phyloP scores from a whole-genome alignment of 2,797 vertebrate species.

The Acanthopagrus latus region DNA sequence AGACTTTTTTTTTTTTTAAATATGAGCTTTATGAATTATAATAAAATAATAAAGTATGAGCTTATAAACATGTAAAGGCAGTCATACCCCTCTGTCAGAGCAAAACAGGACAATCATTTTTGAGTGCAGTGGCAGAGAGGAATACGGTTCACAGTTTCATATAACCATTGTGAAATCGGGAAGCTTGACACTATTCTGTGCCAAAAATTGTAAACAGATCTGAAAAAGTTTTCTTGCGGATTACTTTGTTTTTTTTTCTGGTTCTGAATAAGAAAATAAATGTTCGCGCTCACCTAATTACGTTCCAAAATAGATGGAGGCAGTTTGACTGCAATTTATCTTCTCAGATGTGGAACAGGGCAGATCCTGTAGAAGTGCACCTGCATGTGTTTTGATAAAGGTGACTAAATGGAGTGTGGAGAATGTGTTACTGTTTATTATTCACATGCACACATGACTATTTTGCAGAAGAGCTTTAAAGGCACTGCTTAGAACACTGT shows the following conservation, averaged over 20 bases:
- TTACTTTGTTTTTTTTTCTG: slow-evolving; percentile 18
- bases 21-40: background rate
- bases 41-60: background rate
- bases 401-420: too few species aligned
- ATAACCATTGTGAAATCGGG: background rate
- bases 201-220: background rate
- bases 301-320: background rate
- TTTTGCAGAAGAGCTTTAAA: background rate
- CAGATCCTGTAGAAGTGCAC: background rate
- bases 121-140: slow-evolving; percentile 10
- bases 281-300: background rate
- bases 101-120: slow-evolving; percentile 16
- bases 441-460: background rate
- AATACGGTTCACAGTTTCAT: background rate
- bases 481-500: background rate
- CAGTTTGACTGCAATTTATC: slow-evolving; percentile 1
- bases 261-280: slow-evolving; percentile 16
- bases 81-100: background rate
- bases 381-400: slow-evolving; percentile 1
- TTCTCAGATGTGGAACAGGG: background rate
- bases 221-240: background rate
- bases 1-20: background rate
- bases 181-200: background rate
- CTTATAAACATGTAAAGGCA: slow-evolving; percentile 7
- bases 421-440: background rate